Base-by-base conservation (phyloP, 1,140 invertebrate species). In the Eciton burchellii region DNA sequence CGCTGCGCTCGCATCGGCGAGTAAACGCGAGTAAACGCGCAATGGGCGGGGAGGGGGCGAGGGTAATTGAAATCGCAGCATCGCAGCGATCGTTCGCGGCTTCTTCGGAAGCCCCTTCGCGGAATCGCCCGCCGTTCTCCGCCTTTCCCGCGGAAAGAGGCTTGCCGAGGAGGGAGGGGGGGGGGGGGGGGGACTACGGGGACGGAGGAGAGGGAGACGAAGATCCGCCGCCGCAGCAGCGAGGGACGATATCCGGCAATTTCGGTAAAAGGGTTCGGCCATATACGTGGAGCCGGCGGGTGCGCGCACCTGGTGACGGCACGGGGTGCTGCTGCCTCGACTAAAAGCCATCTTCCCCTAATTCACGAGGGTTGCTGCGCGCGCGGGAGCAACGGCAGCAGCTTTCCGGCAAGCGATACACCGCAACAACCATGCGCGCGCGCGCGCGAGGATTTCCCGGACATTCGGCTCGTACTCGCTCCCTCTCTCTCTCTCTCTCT, bases 231-330 rank as follows among this genome's bases (percentile, higher is more conserved):
- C 24, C 24, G 60, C 26, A 19, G 8, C 47, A 66, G 62, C 29
- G 49, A 57, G 74, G 70, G 84, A 19, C 68, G 85, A 81, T 88
- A 88, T 85, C 83, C 77, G 81, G 90, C 88, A 91, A 91, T 91
- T 91, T 91, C 71, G 85, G 90, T 91, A 91, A 91, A 91, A 91
- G 90, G 90, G 89, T 91, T 91, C 86, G 59, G 70, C 83, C 87
- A 90, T 91, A 88, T 85, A 83, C 74, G 35, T 83, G 35, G 62
- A 60, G 63, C 57, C 41, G 52, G 19, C 29, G 83, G 57, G 19
- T n/a, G n/a, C 65, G 83, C 59, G 77, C 88, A 91, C 89, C 89
- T 85, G 90, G 88, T 90, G 90, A 88, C 83, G 86, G 24, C 56
- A 35, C 45, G 59, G 74, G n/a, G n/a, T n/a, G n/a, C n/a, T n/a